These are phyloP conservation scores for Pachydiplax longipennis DNA, from an alignment of 2,888 invertebrate genomes.

Conservation along the genomic window DNA sequence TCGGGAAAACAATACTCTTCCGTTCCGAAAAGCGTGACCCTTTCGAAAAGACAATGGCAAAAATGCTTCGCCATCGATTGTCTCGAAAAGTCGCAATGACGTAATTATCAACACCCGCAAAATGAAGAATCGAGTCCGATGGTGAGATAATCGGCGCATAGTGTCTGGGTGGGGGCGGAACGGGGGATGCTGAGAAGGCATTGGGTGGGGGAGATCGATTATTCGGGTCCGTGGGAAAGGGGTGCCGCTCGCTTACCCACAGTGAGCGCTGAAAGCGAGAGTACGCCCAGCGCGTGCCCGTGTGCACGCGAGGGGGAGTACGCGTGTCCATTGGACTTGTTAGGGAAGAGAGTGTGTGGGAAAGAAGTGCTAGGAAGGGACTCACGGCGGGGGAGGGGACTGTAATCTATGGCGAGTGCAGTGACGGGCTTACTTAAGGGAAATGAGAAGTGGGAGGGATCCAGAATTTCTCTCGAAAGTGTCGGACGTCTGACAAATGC, in stretches of 20 bases:
- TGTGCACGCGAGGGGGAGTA: conserved; percentile 9
- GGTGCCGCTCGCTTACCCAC: conserved; percentile 38
- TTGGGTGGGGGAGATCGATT: background rate
- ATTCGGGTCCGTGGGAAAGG: conserved; percentile 11
- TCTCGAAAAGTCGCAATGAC: background rate
- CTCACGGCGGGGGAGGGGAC: background rate
- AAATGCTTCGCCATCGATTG: background rate
- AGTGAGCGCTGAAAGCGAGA: background rate
- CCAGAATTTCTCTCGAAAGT: too few species aligned
- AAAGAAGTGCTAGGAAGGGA: background rate
- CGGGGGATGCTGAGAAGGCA: background rate
- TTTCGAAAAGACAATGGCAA: background rate
- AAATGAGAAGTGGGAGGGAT: background rate
- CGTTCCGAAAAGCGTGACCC: background rate
- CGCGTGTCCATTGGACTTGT: background rate
- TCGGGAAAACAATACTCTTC: background rate
- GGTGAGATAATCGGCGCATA: background rate
- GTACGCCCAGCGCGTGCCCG: background rate
- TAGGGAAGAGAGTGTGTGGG: background rate
- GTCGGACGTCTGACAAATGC: too few species aligned
- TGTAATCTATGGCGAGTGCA: background rate
- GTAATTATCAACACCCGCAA: background rate
- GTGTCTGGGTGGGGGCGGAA: background rate
- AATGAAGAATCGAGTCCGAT: background rate
- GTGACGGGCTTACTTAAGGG: background rate